Conservation (phyloP, 2,113 vertebrate species). For the Amphilophus citrinellus region DNA sequence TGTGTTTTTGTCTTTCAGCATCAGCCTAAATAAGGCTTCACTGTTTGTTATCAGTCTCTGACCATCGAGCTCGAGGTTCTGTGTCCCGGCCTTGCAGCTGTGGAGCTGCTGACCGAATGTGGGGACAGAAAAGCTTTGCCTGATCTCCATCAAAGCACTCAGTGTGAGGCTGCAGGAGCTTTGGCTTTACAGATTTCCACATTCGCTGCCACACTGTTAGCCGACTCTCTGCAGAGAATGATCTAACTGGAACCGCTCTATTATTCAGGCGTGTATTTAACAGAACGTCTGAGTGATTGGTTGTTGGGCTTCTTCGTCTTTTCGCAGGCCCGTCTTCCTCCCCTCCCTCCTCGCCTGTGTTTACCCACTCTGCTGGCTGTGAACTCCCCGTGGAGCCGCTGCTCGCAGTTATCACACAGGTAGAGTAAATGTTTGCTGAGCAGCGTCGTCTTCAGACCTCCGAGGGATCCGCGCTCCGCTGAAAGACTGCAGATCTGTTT, state of each 20-base stretch:
- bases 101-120: not conserved
- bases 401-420: constrained; percentile 27
- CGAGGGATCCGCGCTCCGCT: constrained; percentile 18
- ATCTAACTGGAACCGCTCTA: not conserved
- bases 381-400: not conserved
- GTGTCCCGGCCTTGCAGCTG: not conserved
- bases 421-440: constrained; percentile 54
- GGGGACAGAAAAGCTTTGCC: no score
- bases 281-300: not conserved
- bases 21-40: no score
- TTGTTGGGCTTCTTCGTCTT: not conserved
- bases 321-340: not conserved
- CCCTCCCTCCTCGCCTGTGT: not conserved
- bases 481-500: constrained; percentile 43
- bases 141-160: not conserved
- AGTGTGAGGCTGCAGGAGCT: not conserved
- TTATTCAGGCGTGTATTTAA: not conserved
- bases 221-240: not conserved
- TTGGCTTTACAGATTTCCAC: not conserved
- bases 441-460: constrained; percentile 29
- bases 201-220: not conserved
- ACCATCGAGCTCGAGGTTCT: not conserved
- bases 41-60: not conserved
- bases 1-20: no score
- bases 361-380: constrained; percentile 4